Base-by-base conservation (phyloP, 2,888 invertebrate species). In the Stenodera caucasica region DNA sequence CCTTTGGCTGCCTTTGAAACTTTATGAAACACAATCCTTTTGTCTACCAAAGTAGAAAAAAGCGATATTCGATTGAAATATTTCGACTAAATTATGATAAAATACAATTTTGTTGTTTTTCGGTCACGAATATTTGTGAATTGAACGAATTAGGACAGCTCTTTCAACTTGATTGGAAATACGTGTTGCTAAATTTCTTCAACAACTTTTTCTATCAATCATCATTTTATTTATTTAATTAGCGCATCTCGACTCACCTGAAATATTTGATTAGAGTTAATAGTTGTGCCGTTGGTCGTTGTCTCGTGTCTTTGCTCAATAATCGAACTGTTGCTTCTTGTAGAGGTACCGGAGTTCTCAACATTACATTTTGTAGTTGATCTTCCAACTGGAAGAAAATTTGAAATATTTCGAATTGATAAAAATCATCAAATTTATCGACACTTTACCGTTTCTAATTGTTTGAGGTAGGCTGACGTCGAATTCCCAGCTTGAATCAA, bases 401-500 rank as follows among this genome's bases (percentile, higher is more conserved):
- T 26, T 26, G 2, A 26, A 26, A 26, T 26, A 26, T 4, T 26
- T 26, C 5, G n/a, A n/a, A n/a, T n/a, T n/a, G n/a, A n/a, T n/a
- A n/a, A n/a, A n/a, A n/a, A n/a, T n/a, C n/a, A n/a, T n/a, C n/a
- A n/a, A n/a, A n/a, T n/a, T n/a, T n/a, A n/a, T n/a, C n/a, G n/a
- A n/a, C n/a, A 26, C 15, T 90, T 89, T 82, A 98, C 98, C 84
- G 85, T 85, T 78, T 96, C 96, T 63, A 96, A 82, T 82, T 96
- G 96, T 80, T 94, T 96, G 74, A 90, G 81, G 81, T 98, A 98
- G 64, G 90, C 87, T 66, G 93, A 89, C 49, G 91, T 89, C 73
- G 92, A 96, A 81, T 96, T 92, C 77, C 92, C 91, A 12, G 97
- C 91, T 78, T 95, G 94, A 66, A 98, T 90, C 45, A 98, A 84